Evolutionary conservation across 2,888 invertebrate species (phyloP).

Genomic region (Spisula subtruncata): DNA sequence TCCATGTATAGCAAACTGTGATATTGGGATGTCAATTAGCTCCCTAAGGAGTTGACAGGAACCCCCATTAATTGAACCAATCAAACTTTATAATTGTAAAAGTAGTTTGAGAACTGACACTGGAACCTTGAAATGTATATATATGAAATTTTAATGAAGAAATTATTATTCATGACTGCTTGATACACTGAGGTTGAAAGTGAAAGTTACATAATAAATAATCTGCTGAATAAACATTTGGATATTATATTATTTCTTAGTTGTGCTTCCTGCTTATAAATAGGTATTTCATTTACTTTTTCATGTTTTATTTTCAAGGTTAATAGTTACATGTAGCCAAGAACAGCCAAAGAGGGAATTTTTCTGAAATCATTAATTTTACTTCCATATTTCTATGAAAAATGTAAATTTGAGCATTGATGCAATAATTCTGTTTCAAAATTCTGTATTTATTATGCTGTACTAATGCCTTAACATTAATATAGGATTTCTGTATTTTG

Average conservation of each 20-base stretch:
- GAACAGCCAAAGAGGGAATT: too few species aligned
- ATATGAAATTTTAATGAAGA: neutral
- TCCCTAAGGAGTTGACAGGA: constrained; percentile 35
- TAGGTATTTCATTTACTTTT: too few species aligned
- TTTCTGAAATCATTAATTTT: too few species aligned
- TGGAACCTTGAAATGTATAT: neutral
- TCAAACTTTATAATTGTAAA: neutral
- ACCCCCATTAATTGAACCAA: constrained; percentile 20
- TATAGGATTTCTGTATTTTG: neutral
- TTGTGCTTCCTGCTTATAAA: too few species aligned
- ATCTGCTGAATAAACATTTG: neutral
- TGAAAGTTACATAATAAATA: neutral
- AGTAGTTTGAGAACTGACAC: constrained; percentile 31
- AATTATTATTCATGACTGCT: neutral
- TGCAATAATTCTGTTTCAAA: too few species aligned
- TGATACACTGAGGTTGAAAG: neutral
- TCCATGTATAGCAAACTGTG: constrained; percentile 33
- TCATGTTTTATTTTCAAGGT: too few species aligned
- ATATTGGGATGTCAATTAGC: constrained; percentile 25
- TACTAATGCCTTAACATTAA: too few species aligned
- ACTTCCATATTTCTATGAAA: too few species aligned
- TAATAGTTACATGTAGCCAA: too few species aligned
- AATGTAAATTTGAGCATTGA: too few species aligned
- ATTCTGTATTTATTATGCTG: too few species aligned
- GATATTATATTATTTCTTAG: neutral